phyloP scores from a whole-genome alignment of 2,797 vertebrate species.

The Heterohyrax brucei region DNA sequence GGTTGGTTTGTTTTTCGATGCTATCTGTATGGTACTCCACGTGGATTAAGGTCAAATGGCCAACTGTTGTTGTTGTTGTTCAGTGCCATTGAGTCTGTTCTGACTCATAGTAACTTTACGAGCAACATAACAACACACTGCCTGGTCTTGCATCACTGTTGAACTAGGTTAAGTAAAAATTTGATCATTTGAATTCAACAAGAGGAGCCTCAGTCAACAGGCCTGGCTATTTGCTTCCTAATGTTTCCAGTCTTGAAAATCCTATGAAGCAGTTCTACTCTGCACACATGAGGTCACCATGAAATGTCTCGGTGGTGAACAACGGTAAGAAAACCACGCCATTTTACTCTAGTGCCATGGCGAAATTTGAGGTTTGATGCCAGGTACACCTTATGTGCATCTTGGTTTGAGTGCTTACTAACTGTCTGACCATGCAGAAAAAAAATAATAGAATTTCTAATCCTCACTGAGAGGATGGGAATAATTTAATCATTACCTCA shows the following conservation, averaged over 20 bases:
- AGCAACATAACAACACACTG: no score
- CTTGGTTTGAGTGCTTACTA: slow-evolving; percentile 1
- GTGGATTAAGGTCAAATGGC: background rate
- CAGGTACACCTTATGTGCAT: background rate
- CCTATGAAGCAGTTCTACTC: background rate
- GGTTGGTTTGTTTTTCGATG: background rate
- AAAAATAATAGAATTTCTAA: slow-evolving; percentile 2
- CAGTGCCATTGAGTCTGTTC: no score
- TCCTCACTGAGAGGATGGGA: background rate
- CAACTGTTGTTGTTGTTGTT: no score
- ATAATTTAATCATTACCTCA: background rate
- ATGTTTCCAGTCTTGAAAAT: background rate
- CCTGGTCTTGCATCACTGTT: background rate
- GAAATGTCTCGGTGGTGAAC: no score
- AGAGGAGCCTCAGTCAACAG: background rate
- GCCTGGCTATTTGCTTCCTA: background rate
- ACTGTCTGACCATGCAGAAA: background rate
- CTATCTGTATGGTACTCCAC: background rate
- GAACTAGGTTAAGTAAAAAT: background rate
- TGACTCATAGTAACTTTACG: no score
- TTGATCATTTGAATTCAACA: background rate
- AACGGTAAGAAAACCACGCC: no score
- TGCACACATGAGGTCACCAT: background rate
- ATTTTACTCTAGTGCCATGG: background rate
- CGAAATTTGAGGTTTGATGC: background rate